Percentiles rank a stretch among this genome's conserved stretches.
These are phyloP conservation scores for Metaphire vulgaris DNA, from an alignment of 1,140 invertebrate genomes.

Conservation along the genomic window DNA sequence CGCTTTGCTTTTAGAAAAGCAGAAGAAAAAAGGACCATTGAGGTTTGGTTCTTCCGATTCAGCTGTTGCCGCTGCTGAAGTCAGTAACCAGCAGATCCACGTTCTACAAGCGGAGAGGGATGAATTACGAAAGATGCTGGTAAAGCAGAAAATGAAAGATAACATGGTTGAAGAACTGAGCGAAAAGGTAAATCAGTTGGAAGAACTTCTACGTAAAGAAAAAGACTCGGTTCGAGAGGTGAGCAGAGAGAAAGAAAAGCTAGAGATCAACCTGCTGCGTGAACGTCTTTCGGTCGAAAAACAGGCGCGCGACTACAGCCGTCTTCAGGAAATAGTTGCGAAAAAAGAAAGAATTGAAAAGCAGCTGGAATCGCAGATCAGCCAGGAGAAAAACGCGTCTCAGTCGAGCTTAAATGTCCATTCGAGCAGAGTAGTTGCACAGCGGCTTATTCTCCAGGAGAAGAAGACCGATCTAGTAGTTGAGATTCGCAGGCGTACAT, in stretches of 20 bases:
- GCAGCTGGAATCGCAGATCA: background rate
- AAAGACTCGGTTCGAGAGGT: background rate
- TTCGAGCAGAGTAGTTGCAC: background rate
- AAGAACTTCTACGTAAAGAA: constrained; percentile 6
- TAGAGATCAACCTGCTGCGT: constrained; percentile 8
- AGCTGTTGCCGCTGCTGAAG: constrained; percentile 2
- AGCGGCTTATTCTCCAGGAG: background rate
- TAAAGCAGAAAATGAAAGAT: background rate
- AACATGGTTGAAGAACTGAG: background rate
- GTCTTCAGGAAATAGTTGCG: constrained; percentile 8
- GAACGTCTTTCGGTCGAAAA: constrained; percentile 5
- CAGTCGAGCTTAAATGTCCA: background rate
- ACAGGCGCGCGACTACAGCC: constrained; percentile 1
- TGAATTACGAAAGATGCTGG: background rate
- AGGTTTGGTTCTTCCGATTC: background rate
- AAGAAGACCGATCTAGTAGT: constrained; percentile 2
- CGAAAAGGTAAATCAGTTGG: background rate
- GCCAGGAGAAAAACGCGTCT: background rate
- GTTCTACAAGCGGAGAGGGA: constrained; percentile 12
- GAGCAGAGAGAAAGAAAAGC: constrained; percentile 8
- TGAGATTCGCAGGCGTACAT: constrained; percentile 2
- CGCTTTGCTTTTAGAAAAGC: background rate
- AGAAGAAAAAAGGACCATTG: constrained; percentile 11
- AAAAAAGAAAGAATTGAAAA: constrained; percentile 11
- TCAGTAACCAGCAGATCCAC: constrained; percentile 9